A percentile compares a stretch with the other conserved stretches of the same genome.
Conservation (phyloP, 2,113 vertebrate species). For the Microcebus griseorufus region DNA sequence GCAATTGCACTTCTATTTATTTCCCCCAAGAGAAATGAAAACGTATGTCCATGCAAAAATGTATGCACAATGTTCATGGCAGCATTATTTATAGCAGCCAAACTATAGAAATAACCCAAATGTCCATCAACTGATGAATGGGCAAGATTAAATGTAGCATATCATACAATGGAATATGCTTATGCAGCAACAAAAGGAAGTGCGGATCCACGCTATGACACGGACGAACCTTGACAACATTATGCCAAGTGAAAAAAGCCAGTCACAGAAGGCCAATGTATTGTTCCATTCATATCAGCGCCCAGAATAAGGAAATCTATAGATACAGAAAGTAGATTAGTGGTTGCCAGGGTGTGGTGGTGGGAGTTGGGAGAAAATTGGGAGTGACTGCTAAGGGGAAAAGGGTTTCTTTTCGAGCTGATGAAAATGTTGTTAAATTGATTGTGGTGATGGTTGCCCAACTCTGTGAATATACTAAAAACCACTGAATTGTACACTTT, state of each 20-base stretch:
- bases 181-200: neutral
- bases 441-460: neutral
- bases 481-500: neutral
- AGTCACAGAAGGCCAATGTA: neutral
- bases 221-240: neutral
- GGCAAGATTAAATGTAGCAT: neutral
- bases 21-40: neutral
- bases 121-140: neutral
- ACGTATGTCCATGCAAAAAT: neutral
- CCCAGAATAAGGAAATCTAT: neutral
- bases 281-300: neutral
- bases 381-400: neutral
- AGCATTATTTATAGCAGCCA: neutral
- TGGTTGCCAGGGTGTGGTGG: neutral
- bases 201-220: neutral
- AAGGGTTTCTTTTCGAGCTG: neutral
- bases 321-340: neutral
- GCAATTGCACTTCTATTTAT: neutral
- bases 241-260: neutral
- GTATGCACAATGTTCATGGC: neutral
- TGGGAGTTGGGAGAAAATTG: neutral
- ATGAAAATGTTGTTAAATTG: neutral
- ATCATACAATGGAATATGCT: neutral
- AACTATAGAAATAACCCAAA: neutral
- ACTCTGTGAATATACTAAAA: neutral